phyloP scores from a whole-genome alignment of 2,797 vertebrate species.

The Parambassis ranga region DNA sequence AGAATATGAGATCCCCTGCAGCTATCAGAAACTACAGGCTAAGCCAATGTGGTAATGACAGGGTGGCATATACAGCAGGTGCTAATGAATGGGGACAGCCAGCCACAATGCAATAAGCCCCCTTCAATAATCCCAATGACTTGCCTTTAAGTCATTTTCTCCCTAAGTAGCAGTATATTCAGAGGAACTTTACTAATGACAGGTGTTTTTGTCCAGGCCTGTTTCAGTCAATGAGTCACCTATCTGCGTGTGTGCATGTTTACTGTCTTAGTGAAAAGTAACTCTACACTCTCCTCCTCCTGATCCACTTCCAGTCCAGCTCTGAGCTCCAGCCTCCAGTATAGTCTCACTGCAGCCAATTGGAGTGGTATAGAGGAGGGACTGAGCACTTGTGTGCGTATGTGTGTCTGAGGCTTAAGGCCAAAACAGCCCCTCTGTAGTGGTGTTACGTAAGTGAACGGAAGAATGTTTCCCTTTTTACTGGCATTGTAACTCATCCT shows the following conservation, averaged over 20 bases:
- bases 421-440: slow-evolving; percentile 69
- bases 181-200: slow-evolving; percentile 13
- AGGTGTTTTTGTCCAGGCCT: slow-evolving; percentile 11
- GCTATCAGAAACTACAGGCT: slow-evolving; percentile 29
- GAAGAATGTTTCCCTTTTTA: slow-evolving; percentile 68
- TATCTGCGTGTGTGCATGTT: slow-evolving; percentile 40
- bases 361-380: slow-evolving; percentile 49
- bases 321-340: slow-evolving; percentile 41
- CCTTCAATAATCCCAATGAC: slow-evolving; percentile 52
- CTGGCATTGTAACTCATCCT: slow-evolving; percentile 55
- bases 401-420: slow-evolving; percentile 56
- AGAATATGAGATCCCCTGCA: background rate
- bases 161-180: too few species aligned
- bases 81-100: slow-evolving; percentile 56
- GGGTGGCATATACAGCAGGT: slow-evolving; percentile 45
- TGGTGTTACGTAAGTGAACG: slow-evolving; percentile 70
- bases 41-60: slow-evolving; percentile 54
- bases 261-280: slow-evolving; percentile 51
- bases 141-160: slow-evolving; percentile 40
- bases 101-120: slow-evolving; percentile 9
- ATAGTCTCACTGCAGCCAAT: slow-evolving; percentile 55
- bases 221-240: slow-evolving; percentile 46
- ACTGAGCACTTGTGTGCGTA: slow-evolving; percentile 32
- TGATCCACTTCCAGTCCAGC: slow-evolving; percentile 40
- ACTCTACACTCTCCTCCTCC: slow-evolving; percentile 56